A percentile compares a stretch with the other conserved stretches of the same genome.
Conservation (phyloP, 23 tunicate species). For the Halocynthia roretzi region DNA sequence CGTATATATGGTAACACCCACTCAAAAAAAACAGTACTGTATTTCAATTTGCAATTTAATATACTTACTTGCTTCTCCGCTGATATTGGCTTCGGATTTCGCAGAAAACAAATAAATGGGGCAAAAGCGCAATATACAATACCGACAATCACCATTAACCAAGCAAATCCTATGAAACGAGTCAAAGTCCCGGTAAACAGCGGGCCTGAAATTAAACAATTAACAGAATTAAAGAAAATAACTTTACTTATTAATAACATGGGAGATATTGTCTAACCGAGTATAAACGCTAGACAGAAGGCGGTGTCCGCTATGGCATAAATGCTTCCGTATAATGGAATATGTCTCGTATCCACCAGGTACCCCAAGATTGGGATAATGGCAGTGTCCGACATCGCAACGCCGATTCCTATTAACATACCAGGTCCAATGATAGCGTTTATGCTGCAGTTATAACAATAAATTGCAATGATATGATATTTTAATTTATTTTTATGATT, state of each 20-base stretch:
- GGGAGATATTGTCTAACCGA: slow-evolving; percentile 23
- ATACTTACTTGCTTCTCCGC: slow-evolving; percentile 45
- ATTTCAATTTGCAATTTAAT: too few species aligned
- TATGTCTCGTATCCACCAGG: slow-evolving; percentile 73
- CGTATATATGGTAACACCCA: too few species aligned
- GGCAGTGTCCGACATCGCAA: slow-evolving; percentile 50
- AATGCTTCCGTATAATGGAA: slow-evolving; percentile 68
- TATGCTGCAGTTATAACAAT: slow-evolving; percentile 6
- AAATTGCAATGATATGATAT: neutral
- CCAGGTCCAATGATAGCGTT: slow-evolving; percentile 42
- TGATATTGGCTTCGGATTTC: slow-evolving; percentile 27
- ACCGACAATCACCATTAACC: slow-evolving; percentile 69
- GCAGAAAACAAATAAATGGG: slow-evolving; percentile 50
- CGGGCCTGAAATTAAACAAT: slow-evolving; percentile 53
- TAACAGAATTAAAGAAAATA: neutral
- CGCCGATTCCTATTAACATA: slow-evolving; percentile 40
- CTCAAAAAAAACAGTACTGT: neutral
- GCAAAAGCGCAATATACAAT: slow-evolving; percentile 33
- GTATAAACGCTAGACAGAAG: slow-evolving; percentile 63
- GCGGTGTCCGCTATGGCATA: slow-evolving; percentile 71
- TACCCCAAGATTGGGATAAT: slow-evolving; percentile 70
- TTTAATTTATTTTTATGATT: neutral
- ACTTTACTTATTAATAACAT: neutral
- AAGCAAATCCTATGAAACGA: slow-evolving; percentile 47
- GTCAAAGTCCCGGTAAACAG: slow-evolving; percentile 39